Evolutionary conservation across 2,888 invertebrate genomes (phyloP).

Genomic region (Gymnoscelis rufifasciata): DNA sequence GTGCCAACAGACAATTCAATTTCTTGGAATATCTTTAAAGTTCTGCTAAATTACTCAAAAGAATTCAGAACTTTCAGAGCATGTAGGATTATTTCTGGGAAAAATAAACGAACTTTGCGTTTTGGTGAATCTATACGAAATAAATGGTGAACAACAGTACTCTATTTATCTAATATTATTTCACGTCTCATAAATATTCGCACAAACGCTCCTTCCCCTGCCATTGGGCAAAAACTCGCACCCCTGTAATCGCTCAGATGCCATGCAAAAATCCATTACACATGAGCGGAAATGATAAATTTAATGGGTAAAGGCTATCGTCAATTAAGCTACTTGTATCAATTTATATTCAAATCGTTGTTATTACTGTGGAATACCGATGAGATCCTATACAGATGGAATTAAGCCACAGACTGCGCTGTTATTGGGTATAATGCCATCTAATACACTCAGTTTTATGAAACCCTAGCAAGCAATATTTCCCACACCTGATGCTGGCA

Average conservation of each 20-base stretch:
- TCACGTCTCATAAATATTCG: slow-evolving; percentile 25
- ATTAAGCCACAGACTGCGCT: slow-evolving; percentile 10
- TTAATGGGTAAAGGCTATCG: slow-evolving; percentile 43
- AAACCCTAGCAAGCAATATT: slow-evolving; percentile 19
- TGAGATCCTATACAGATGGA: slow-evolving; percentile 34
- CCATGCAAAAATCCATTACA: slow-evolving; percentile 41
- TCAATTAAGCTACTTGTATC: slow-evolving; percentile 45
- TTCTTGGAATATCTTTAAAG: too few relatives aligned
- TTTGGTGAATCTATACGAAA: too few relatives aligned
- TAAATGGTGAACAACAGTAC: slow-evolving; percentile 6
- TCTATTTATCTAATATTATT: slow-evolving; percentile 22
- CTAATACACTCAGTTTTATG: slow-evolving; percentile 25
- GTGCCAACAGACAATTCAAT: too few relatives aligned
- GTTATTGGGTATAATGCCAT: slow-evolving; percentile 25
- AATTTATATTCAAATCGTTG: slow-evolving; percentile 53
- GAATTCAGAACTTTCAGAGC: too few relatives aligned
- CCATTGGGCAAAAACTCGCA: slow-evolving; percentile 30
- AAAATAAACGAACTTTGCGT: too few relatives aligned
- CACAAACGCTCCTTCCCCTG: slow-evolving; percentile 21
- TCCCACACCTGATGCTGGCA: slow-evolving; percentile 19
- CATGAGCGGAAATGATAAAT: slow-evolving; percentile 44
- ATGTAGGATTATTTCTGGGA: too few relatives aligned
- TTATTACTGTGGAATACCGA: slow-evolving; percentile 49
- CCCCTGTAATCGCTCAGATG: slow-evolving; percentile 27
- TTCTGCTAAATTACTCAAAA: too few relatives aligned